Conservation (phyloP, 2,888 invertebrate species). For the Cheilosia vulpina region DNA sequence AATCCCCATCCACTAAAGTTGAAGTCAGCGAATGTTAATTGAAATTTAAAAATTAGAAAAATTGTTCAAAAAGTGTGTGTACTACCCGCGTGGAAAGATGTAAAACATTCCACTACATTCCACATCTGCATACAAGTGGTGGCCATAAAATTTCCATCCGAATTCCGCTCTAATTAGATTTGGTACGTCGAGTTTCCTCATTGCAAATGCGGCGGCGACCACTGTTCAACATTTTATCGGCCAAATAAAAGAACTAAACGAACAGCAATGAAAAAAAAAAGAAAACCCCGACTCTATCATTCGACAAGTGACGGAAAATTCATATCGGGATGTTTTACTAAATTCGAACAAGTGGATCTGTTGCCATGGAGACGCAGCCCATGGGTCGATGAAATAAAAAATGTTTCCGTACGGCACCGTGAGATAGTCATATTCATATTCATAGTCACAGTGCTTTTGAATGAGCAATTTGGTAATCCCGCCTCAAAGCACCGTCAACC, state of each 20-base stretch:
- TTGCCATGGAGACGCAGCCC: too few relatives aligned
- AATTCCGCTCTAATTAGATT: constrained; percentile 23
- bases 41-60: too few relatives aligned
- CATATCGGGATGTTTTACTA: too few relatives aligned
- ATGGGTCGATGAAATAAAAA: too few relatives aligned
- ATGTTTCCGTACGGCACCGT: too few relatives aligned
- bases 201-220: not conserved
- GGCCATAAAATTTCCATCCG: constrained; percentile 27
- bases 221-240: constrained; percentile 11
- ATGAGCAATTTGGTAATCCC: not conserved
- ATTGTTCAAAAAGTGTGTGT: too few relatives aligned
- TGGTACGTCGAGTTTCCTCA: not conserved
- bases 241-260: not conserved
- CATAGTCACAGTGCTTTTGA: not conserved
- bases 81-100: not conserved
- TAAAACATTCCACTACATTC: not conserved
- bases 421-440: not conserved
- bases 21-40: too few relatives aligned
- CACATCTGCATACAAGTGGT: not conserved
- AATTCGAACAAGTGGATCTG: too few relatives aligned
- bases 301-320: too few relatives aligned
- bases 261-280: not conserved
- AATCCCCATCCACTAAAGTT: too few relatives aligned
- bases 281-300: too few relatives aligned
- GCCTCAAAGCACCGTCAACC: constrained; percentile 7